Evolutionary conservation across 2,797 vertebrate species (phyloP), one percentile per base, ranked within the genome.

Genomic region (Argyrosomus regius): DNA sequence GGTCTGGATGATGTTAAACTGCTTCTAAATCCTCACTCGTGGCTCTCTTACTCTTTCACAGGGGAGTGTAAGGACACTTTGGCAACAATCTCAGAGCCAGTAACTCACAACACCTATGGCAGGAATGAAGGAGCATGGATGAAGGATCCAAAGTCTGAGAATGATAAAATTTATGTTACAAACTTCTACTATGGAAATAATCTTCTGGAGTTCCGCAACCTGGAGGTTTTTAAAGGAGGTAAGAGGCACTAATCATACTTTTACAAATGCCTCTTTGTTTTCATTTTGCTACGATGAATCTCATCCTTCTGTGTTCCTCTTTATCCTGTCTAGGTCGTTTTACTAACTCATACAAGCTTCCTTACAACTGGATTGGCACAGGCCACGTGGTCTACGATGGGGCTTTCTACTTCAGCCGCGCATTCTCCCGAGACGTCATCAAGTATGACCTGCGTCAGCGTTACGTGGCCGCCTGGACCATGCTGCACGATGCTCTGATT

Each of bases 381-480:
- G 98, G 98, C 6, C 98, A 99, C 0, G 98, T 97, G 31, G 96
- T 99, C 67, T 99, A 97, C 72, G 89, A 95, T 0, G 97, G 98
- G 0, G 97, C 98, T 80, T 97, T 99, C 90, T 99, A 95, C 92
- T 99, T 99, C 93, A 99, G 97, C 92, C 97, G 98, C 0, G 98
- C 98, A 79, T 98, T 99, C 92, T 99, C 98, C 0, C 95, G 97
- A n/a, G 98, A 99, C 94, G 97, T 99, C 92, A 99, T 99, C 90
- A 99, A 99, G 80, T 99, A 95, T 0, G 96, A 99, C 92, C 95
- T 99, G 82, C 96, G 96, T 35, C 96, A 93, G 75, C 96, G 98
- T 20, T 95, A 93, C 0, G 98, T 99, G 82, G 96, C 97, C 0
- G 97, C 98, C 56, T 99, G 98, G 98, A 97, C 97, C 68, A 94